phyloP scores from a whole-genome alignment of 2,797 vertebrate species.

The Galaxias olidus region DNA sequence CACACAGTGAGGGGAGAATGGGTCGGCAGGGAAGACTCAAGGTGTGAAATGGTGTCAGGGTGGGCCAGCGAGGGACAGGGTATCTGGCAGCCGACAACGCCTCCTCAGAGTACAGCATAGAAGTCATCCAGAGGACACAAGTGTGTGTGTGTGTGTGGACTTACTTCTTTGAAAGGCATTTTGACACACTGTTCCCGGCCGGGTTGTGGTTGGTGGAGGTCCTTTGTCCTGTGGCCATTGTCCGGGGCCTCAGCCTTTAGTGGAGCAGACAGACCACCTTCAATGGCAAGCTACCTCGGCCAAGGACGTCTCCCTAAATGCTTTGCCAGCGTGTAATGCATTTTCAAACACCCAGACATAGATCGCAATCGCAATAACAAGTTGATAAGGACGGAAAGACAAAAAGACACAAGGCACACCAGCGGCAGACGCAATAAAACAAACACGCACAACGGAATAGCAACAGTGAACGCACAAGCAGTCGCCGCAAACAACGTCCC shows the following conservation, averaged over 20 bases:
- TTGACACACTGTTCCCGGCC: background rate
- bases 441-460: background rate
- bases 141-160: background rate
- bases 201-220: background rate
- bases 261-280: conserved; percentile 36
- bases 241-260: conserved; percentile 38
- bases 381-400: conserved; percentile 3
- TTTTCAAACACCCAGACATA: conserved; percentile 49
- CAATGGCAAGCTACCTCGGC: conserved; percentile 23
- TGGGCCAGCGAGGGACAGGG: no score
- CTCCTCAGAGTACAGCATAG: no score
- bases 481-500: background rate
- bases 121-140: no score
- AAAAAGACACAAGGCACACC: conserved; percentile 14
- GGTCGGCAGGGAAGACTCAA: conserved; percentile 26
- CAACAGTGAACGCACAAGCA: no score
- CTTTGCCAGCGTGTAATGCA: conserved; percentile 41
- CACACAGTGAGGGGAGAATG: conserved; percentile 44
- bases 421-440: conserved; percentile 5
- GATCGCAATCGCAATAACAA: conserved; percentile 43
- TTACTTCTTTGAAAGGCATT: background rate
- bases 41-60: background rate
- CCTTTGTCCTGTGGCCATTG: conserved; percentile 25
- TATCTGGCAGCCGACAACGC: background rate
- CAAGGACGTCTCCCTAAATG: conserved; percentile 21